These are phyloP conservation scores for Cyclophora punctaria DNA, from an alignment of 2,888 invertebrate species.

Conservation along the genomic window DNA sequence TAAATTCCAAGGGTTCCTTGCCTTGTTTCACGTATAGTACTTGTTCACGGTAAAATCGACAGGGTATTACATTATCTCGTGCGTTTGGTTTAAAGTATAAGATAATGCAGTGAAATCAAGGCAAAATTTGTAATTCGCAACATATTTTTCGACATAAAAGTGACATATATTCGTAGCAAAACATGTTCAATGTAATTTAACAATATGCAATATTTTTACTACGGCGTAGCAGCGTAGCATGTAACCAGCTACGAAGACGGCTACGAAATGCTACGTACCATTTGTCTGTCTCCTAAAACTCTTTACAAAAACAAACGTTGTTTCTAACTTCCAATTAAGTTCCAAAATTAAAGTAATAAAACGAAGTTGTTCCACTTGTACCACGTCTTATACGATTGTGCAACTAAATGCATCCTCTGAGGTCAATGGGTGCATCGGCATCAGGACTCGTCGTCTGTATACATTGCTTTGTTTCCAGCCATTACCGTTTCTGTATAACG, in stretches of 20 bases:
- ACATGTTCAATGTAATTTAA: too few species aligned
- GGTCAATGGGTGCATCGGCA: conserved; percentile 58
- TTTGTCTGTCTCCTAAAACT: too few species aligned
- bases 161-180: too few species aligned
- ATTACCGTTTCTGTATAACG: conserved; percentile 33
- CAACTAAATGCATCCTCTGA: conserved; percentile 30
- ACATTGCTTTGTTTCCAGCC: conserved; percentile 36
- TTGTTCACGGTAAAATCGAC: conserved; percentile 18
- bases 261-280: too few species aligned
- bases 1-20: conserved; percentile 32
- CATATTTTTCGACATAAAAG: too few species aligned
- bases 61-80: conserved; percentile 29
- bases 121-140: too few species aligned
- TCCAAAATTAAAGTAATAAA: neutral
- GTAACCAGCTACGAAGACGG: too few species aligned
- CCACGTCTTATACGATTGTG: conserved; percentile 24
- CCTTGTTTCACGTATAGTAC: conserved; percentile 21
- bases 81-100: conserved; percentile 11
- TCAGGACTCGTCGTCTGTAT: conserved; percentile 20
- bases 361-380: conserved; percentile 3
- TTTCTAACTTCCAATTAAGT: neutral
- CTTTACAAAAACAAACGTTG: too few species aligned
- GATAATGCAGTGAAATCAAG: neutral
- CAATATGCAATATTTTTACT: too few species aligned
- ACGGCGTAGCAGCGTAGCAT: too few species aligned